Base-by-base conservation (phyloP, 2,888 invertebrate species). In the Drosophila falleni region DNA sequence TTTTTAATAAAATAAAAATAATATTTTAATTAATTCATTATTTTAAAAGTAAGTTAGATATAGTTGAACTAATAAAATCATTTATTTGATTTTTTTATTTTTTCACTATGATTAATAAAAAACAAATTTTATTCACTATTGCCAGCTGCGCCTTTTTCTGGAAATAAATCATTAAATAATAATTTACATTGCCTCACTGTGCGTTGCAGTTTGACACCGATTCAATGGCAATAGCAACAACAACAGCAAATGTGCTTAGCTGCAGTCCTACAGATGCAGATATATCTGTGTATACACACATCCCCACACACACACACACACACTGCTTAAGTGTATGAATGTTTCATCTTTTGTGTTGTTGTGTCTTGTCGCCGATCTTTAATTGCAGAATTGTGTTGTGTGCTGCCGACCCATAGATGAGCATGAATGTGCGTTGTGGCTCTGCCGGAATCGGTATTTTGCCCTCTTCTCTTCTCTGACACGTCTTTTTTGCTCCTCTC, bases 371-470 rank as follows among this genome's bases (percentile, higher is more conserved):
- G 79, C 68, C 51, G 81, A 81, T 86, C 89, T 86, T 88, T 86
- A 86, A 86, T 87, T 88, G 86, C 89, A 68, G 81, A 86, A 88
- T 81, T 86, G 84, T 83, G 72, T 74, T 72, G 44, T 55, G 33
- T 33, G 50, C 50, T 35, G 71, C 54, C 63, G 55, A 49, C 50
- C 41, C 71, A 74, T 65, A 80, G 78, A 73, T 59, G 74, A 65
- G 59, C 58, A 69, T 64, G 47, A 42, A 63, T 68, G 56, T 42
- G 74, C 51, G 39, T 42, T 58, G 47, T 15, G 51, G 10, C 53
- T 47, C 33, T 33, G 39, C 31, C 31, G 31, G 39, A 37, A 29
- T 51, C n/a, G 51, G 47, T 50, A 60, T 60, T 41, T 11, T 50
- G 31, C 9, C 62, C 37, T n/a, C 46, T 41, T 13, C 26, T 29